Base-by-base conservation (phyloP, 1,140 invertebrate genomes). In the Neodiprion pinetum region DNA sequence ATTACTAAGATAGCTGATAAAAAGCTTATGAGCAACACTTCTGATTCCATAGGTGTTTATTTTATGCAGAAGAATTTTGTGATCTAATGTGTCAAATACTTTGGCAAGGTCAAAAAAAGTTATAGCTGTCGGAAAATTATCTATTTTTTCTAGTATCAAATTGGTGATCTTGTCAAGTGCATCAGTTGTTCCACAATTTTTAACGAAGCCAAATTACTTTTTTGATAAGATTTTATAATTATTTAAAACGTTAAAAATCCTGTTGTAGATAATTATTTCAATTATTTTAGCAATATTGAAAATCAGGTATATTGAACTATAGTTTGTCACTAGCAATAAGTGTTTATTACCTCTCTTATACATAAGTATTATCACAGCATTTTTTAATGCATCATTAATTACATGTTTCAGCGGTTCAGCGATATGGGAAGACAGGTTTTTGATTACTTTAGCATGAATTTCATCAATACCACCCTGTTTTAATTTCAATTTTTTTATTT, bases 121-220 rank as follows among this genome's bases (percentile, higher is more conserved):
- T 11, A 48, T 48, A 23, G 48, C 48, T 10, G 9, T 53, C 49
- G 23, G 23, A 48, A 14, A 11, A n/a, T 23, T 67, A 72, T 72
- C 71, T 72, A 72, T 14, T n/a, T 23, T 17, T 48, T n/a, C 12
- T 5, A 48, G 12, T 4, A 72, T 5, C 14, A n/a, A 17, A 23
- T 72, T 48, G n/a, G 48, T 48, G 12, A 72, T 14, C 14, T 72
- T n/a, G 5, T 17, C n/a, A 2, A 72, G 23, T 48, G 71, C 4
- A 72, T 72, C 71, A n/a, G 23, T 72, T 48, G 71, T 72, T 17
- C 71, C 9, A 14, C 1, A 48, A 3, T 72, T 49, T 72, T 72
- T 72, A 72, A 23, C n/a, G 49, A 72, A 72, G n/a, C 71, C 71
- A 48, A 72, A 72, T 53, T 72, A 28, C 11, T 23, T 23, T 11